These are phyloP conservation scores for Entosphenus tridentatus DNA, from an alignment of 2,113 vertebrate genomes.

Conservation along the genomic window DNA sequence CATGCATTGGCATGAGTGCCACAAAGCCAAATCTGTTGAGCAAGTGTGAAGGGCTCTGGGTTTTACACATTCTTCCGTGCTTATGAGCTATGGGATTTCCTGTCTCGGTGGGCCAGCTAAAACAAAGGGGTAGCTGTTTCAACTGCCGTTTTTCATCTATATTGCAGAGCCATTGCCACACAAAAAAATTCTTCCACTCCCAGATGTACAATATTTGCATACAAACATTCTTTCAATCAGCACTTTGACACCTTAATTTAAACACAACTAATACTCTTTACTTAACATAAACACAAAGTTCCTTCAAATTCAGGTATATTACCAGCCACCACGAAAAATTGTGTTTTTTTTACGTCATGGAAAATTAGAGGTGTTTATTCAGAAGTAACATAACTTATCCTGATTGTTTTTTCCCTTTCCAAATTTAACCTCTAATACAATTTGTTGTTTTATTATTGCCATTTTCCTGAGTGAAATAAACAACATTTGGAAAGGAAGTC, in stretches of 20 bases:
- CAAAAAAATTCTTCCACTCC: too few relatives aligned
- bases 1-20: not conserved
- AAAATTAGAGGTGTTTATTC: not conserved
- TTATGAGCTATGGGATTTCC: conserved; percentile 4
- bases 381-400: not conserved
- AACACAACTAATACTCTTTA: too few relatives aligned
- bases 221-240: too few relatives aligned
- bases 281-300: too few relatives aligned
- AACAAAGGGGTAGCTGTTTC: too few relatives aligned
- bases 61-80: not conserved
- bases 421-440: not conserved
- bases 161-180: too few relatives aligned
- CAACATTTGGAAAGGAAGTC: not conserved
- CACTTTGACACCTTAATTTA: too few relatives aligned
- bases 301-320: too few relatives aligned
- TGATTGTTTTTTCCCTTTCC: conserved; percentile 4
- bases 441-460: not conserved
- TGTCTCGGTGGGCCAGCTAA: not conserved
- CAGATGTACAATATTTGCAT: too few relatives aligned
- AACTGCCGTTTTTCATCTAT: too few relatives aligned
- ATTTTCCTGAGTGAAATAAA: conserved; percentile 1
- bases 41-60: conserved; percentile 4
- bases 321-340: too few relatives aligned
- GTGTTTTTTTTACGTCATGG: too few relatives aligned
- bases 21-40: conserved; percentile 6